Evolutionary conservation across 2,888 invertebrate genomes (phyloP).

Genomic region (Eupelmus urozonus): DNA sequence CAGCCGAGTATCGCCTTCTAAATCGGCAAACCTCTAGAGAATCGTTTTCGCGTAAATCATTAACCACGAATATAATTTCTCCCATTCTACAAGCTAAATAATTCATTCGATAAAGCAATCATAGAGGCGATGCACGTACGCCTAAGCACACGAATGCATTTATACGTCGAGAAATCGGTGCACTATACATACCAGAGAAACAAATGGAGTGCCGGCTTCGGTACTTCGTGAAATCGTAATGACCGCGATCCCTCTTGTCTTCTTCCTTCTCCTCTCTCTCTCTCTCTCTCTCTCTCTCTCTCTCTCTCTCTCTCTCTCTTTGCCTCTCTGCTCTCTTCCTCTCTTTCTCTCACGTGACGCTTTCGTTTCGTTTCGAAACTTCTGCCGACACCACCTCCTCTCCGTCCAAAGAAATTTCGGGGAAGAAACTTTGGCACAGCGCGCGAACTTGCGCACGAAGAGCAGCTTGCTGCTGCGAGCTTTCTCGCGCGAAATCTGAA

Average conservation of each 20-base stretch:
- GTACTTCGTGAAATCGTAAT: slow-evolving; percentile 43
- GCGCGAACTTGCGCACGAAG: slow-evolving; percentile 16
- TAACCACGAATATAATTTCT: slow-evolving; percentile 37
- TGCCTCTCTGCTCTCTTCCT: too few relatives aligned
- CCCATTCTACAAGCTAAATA: background rate
- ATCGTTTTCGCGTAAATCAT: slow-evolving; percentile 39
- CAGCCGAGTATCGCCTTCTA: too few relatives aligned
- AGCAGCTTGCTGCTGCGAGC: background rate
- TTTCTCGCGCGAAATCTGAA: slow-evolving; percentile 40
- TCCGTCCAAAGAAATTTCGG: slow-evolving; percentile 39
- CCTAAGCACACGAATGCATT: slow-evolving; percentile 35
- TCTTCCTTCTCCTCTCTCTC: slow-evolving; percentile 28
- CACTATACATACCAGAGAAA: slow-evolving; percentile 25
- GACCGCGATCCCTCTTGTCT: slow-evolving; percentile 24
- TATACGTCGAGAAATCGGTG: slow-evolving; percentile 18
- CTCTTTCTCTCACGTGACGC: too few relatives aligned
- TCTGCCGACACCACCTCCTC: too few relatives aligned
- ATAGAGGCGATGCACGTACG: slow-evolving; percentile 20
- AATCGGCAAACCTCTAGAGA: background rate
- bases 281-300: background rate
- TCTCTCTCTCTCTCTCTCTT: background rate
- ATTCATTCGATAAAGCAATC: slow-evolving; percentile 50
- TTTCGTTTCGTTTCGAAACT: too few relatives aligned
- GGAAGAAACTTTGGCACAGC: slow-evolving; percentile 37
- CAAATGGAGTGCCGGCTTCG: slow-evolving; percentile 37